Evolutionary conservation across 2,113 vertebrate genomes (phyloP), one percentile per base, ranked within the genome.

Genomic region (Ochotona curzoniae): DNA sequence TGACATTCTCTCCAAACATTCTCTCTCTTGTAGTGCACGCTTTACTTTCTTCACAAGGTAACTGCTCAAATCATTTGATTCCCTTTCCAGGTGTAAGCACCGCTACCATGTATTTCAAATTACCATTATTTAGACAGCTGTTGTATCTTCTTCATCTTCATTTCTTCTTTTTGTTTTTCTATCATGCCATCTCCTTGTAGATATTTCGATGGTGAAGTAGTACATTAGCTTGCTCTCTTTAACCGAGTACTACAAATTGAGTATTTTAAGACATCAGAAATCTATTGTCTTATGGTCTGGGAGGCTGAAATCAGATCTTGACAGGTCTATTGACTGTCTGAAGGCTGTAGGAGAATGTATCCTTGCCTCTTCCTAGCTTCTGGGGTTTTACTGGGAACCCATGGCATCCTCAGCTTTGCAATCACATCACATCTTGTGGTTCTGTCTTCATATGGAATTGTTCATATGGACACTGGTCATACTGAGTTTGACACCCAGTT

Each of bases 1-100:
- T 2, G 17, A 15, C 15, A 0, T 26, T 57, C 13, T 1, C 32
- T 35, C 12, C 21, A 21, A 17, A 17, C 0, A 38, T 1, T n/a
- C n/a, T n/a, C n/a, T n/a, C 2, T 0, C 1, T 60, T 6, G 32
- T 38, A 44, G 12, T 25, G 51, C 13, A n/a, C 12, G 17, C 2
- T 17, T 80, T 57, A 2, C 2, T 47, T 23, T 47, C 60, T 44
- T 67, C n/a, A 20, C 7, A 38, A 35, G 35, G 12, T 5, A 13
- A 66, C 25, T 60, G 15, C 74, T 20, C 23, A 13, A 18, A 60
- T 0, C 8, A 60, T 35, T 63, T 8, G 9, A 35, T 23, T 14
- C 44, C 23, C 2, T 80, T 18, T 15, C 1, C 35, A 17, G 18
- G 35, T 49, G 26, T 38, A 20, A 60, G 14, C 13, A 21, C 0